A percentile compares a stretch with the other conserved stretches of the same genome.
phyloP scores from a whole-genome alignment of 2,113 vertebrate genomes.

The Macroglossus sobrinus region DNA sequence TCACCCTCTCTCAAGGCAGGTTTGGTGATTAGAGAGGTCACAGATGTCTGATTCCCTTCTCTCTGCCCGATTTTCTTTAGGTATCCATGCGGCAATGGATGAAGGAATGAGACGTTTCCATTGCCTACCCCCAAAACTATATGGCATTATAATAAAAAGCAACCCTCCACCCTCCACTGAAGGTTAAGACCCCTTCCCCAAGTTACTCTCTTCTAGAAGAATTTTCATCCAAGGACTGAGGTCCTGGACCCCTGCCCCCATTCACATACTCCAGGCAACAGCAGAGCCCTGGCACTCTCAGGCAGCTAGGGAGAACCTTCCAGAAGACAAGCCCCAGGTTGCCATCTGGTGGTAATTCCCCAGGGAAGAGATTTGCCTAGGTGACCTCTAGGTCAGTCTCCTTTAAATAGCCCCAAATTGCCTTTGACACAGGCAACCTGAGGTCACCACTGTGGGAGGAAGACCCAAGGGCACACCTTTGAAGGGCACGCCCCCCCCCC shows the following conservation, averaged over 20 bases:
- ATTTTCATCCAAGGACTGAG: not conserved
- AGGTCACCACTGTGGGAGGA: constrained; percentile 53
- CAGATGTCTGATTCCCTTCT: not conserved
- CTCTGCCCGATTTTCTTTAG: not conserved
- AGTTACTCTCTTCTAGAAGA: not conserved
- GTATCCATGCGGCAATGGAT: not conserved
- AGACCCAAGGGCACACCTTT: constrained; percentile 58
- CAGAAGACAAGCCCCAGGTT: constrained; percentile 63
- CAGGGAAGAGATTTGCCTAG: constrained; percentile 78
- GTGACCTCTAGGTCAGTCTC: constrained; percentile 89
- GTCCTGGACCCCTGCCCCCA: not conserved
- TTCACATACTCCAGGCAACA: not conserved
- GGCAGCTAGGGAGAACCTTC: not conserved
- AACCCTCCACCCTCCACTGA: not conserved
- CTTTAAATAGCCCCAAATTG: constrained; percentile 91
- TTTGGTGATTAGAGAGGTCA: not conserved
- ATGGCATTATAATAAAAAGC: not conserved
- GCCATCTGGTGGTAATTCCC: constrained; percentile 80
- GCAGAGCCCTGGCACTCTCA: not conserved
- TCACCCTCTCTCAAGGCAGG: not conserved
- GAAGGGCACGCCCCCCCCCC: constrained; percentile 52
- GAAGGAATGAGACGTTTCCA: not conserved
- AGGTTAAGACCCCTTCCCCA: not conserved
- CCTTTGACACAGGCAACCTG: constrained; percentile 77
- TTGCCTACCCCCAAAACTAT: not conserved